Evolutionary conservation across 1,140 invertebrate species (phyloP).

Genomic region (Pogonomyrmex barbatus): DNA sequence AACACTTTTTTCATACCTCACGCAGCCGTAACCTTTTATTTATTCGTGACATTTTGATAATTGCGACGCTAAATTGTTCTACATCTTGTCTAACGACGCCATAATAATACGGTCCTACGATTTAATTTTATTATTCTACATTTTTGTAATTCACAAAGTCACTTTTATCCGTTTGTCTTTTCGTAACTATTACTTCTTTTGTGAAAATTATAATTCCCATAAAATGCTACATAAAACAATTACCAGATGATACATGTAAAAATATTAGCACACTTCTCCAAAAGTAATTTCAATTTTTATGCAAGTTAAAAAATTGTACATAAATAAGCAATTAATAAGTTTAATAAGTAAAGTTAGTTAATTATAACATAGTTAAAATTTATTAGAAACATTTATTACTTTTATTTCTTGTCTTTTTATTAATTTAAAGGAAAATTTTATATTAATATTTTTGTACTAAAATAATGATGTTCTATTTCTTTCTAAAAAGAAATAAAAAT

Average conservation of each 20-base stretch:
- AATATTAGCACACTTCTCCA: not conserved
- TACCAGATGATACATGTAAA: not conserved
- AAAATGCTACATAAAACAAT: not conserved
- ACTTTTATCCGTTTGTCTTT: not conserved
- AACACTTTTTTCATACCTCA: conserved; percentile 26
- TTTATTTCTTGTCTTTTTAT: not conserved
- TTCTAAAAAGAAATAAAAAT: not conserved
- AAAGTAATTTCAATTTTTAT: not conserved
- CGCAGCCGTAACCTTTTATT: conserved; percentile 19
- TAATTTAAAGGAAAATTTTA: not conserved
- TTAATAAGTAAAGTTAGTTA: not conserved
- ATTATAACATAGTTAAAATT: not conserved
- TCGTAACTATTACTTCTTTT: not conserved
- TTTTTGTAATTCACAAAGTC: conserved; percentile 21
- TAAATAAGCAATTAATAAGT: not conserved
- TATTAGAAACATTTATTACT: not conserved
- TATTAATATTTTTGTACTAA: not conserved
- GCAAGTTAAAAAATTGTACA: not conserved
- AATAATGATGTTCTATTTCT: not conserved
- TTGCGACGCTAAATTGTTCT: conserved; percentile 6
- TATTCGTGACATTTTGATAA: conserved; percentile 42
- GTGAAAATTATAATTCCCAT: not conserved
- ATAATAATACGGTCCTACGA: not conserved
- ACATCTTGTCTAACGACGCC: not conserved
- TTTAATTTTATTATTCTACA: conserved; percentile 16